Evolutionary conservation across 1,140 invertebrate genomes (phyloP).

Genomic region (Drosophila ambigua): DNA sequence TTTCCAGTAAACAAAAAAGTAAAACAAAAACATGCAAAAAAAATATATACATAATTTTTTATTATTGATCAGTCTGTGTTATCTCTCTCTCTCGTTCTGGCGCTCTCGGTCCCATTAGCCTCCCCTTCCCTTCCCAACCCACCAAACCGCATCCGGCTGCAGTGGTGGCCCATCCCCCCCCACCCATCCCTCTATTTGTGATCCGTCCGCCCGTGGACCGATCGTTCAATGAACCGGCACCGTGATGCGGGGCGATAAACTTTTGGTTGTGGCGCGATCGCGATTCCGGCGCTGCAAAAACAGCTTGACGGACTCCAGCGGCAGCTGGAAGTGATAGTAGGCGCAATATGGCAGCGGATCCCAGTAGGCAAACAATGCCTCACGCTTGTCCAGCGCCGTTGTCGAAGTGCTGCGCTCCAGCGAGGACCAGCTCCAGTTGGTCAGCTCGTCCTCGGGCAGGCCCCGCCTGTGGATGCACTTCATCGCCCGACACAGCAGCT

Average conservation of each 20-base stretch:
- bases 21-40: slow-evolving; percentile 44
- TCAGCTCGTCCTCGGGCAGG: slow-evolving; percentile 84
- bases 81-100: slow-evolving; percentile 57
- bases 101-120: slow-evolving; percentile 1
- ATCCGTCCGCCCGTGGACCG: not conserved
- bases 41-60: slow-evolving; percentile 21
- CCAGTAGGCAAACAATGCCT: slow-evolving; percentile 91
- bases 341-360: slow-evolving; percentile 92
- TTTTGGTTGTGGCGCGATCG: slow-evolving; percentile 71
- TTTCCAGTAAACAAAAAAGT: slow-evolving; percentile 62
- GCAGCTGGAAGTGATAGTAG: slow-evolving; percentile 91
- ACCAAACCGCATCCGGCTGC: slow-evolving; percentile 14
- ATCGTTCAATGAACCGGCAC: slow-evolving; percentile 81
- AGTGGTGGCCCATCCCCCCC: slow-evolving; percentile 34
- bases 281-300: slow-evolving; percentile 81
- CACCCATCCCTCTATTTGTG: not conserved
- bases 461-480: slow-evolving; percentile 73
- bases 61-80: slow-evolving; percentile 76
- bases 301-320: slow-evolving; percentile 86
- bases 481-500: slow-evolving; percentile 86
- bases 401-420: slow-evolving; percentile 55
- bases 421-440: slow-evolving; percentile 72
- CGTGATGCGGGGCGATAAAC: slow-evolving; percentile 76
- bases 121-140: not conserved
- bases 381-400: slow-evolving; percentile 88